Evolutionary conservation across 2,797 vertebrate genomes (phyloP), one percentile per base, ranked within the genome.

Genomic region (Cottoperca gobio): DNA sequence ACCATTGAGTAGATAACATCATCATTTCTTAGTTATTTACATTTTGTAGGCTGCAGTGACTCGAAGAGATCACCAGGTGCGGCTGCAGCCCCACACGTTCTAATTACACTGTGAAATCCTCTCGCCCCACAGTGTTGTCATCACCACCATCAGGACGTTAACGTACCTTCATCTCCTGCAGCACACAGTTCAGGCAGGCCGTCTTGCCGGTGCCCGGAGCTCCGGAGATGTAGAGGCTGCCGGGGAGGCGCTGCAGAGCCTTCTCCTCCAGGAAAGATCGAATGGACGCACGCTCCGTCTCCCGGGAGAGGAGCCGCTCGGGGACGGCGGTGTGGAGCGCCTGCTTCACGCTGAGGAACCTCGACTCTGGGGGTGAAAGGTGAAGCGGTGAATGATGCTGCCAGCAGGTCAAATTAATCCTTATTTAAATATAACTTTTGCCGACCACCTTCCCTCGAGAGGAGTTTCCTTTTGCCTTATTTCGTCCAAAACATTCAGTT

Each of bases 181-280:
- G 95, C 23, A 97, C 89, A 2, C 95, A 94, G 93, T 92, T 96
- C 78, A 99, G 73, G 50, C 96, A 98, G 52, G 96, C 98, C 0
- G 97, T 99, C 93, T 99, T 99, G 42, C 98, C 98, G 0, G 97
- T 99, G 1, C 98, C 98, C 0, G 98, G 98, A 0, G 97, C 95
- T 8, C 98, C 98, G 0, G 97, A 98, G 85, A 99, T 93, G 78
- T 99, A 99, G 65, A 99, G 96, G 83, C 97, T 98, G 73, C 96
- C 95, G 0, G 97, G 95, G 8, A 69, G 90, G 1, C 45, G 76
- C 8, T 42, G 91, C 54, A 94, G 91, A 57, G 95, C 78, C 16
- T 94, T 96, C 0, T 95, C 90, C 83, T 88, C 82, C 81, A 99
- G 91, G 87, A 99, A 99, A 3, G 87, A 89, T 6, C 88, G 87